A percentile compares a stretch with the other conserved stretches of the same genome.
These are phyloP conservation scores for Smutsia gigantea DNA, from an alignment of 2,797 vertebrate genomes.

Conservation along the genomic window DNA sequence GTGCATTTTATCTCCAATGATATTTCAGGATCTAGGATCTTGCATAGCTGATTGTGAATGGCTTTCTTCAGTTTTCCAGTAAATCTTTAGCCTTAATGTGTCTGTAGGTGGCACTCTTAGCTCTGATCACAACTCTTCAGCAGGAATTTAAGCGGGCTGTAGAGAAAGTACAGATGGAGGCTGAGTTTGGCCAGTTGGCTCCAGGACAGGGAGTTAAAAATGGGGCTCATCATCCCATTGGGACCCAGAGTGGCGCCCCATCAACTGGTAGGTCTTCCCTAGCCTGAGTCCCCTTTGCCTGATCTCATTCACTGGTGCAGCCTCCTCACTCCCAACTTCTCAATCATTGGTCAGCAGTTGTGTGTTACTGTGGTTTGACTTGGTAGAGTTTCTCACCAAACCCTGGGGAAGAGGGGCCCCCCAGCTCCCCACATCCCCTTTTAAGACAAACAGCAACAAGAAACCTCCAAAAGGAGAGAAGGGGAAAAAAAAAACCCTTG, in stretches of 20 bases:
- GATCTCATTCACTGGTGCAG: neutral
- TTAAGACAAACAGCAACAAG: neutral
- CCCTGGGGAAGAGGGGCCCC: neutral
- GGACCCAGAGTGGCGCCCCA: neutral
- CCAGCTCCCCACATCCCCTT: neutral
- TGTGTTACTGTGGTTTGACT: neutral
- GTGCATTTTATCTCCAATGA: too few relatives aligned
- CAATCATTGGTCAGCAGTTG: neutral
- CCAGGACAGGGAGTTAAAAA: neutral
- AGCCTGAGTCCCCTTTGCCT: neutral
- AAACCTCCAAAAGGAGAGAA: neutral
- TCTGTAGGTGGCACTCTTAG: slow-evolving; percentile 86
- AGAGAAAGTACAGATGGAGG: neutral
- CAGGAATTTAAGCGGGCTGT: slow-evolving; percentile 26
- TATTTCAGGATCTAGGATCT: neutral
- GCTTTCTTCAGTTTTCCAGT: slow-evolving; percentile 44
- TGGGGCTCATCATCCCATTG: neutral
- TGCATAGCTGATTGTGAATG: neutral
- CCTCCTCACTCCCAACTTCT: neutral
- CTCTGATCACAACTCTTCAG: slow-evolving; percentile 70
- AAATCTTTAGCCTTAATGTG: slow-evolving; percentile 38
- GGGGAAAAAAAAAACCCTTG: neutral
- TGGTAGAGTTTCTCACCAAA: neutral
- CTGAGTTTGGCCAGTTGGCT: neutral
- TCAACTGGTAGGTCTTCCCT: neutral